Base-by-base conservation (phyloP, 2,888 invertebrate genomes). In the Petrophora chlorosata region DNA sequence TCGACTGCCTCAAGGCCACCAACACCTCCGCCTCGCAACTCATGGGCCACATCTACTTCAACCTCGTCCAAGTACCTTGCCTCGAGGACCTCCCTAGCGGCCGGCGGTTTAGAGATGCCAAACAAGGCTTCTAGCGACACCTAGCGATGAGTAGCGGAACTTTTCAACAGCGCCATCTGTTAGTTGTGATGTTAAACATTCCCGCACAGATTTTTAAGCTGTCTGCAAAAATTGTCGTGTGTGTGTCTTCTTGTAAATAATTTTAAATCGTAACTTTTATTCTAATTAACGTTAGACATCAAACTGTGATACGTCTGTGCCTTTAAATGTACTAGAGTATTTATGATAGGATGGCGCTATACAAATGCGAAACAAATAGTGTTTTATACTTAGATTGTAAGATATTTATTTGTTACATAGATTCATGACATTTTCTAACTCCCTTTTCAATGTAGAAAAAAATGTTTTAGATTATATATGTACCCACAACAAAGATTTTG, bases 21-120 rank as follows among this genome's bases (percentile, higher is more conserved):
- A 92, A 93, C 63, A 94, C 94, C 15, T 94, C 95, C 28, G 94
- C 95, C 4, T 94, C 96, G 0, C 92, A 92, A 50, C 79, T 95
- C 49, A 94, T 97, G 93, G 97, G 96, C 28, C 95, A 94, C 67
- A 94, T 97, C 55, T 97, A 96, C 79, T 97, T 97, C 79, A 97
- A 97, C 76, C 82, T 97, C 56, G 93, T 96, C 28, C 94, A 94
- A 80, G 94, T 95, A 5, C 93, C 94, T 8, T 95, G 95, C 65
- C 86, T 95, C 39, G 93, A 93, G 44, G 94, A 94, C 63, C 64
- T 67, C 5, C 73, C 83, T 23, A 55, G 59, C 7, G 91, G 89
- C 8, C 74, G 82, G 55, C 70, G 69, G 43, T 92, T 92, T 73
- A 77, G 92, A 42, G 84, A 85, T 52, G 91, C 92, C 7, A 91